Percentiles rank a stretch among this genome's conserved stretches.
phyloP scores from a whole-genome alignment of 2,113 vertebrate species.

The Psammodynastes pulverulentus region DNA sequence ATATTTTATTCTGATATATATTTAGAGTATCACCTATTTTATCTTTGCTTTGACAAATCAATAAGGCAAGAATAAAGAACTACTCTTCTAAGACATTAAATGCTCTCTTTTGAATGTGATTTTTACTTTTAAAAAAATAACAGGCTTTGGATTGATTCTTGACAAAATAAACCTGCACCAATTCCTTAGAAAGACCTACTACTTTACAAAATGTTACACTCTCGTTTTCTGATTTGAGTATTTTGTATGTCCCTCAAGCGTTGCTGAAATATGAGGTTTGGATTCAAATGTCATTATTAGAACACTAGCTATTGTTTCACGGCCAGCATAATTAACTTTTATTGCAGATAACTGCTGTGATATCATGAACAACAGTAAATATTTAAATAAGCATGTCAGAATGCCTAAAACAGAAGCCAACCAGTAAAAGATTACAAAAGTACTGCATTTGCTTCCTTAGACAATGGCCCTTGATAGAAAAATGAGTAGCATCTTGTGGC shows the following conservation, averaged over 20 bases:
- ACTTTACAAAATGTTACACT: neutral
- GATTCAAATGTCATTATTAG: slow-evolving; percentile 23
- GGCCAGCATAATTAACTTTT: slow-evolving; percentile 51
- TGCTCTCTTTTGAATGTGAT: slow-evolving; percentile 40
- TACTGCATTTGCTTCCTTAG: slow-evolving; percentile 22
- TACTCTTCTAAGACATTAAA: slow-evolving; percentile 13
- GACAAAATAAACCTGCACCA: slow-evolving; percentile 52
- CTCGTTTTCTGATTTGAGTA: neutral
- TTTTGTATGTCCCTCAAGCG: neutral
- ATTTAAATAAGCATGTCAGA: slow-evolving; percentile 35
- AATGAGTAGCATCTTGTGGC: neutral
- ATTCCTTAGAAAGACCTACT: slow-evolving; percentile 28
- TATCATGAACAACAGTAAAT: slow-evolving; percentile 37
- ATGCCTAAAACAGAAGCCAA: slow-evolving; percentile 29
- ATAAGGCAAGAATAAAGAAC: slow-evolving; percentile 42
- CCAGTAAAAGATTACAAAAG: slow-evolving; percentile 26
- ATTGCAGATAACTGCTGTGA: slow-evolving; percentile 40
- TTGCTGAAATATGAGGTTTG: neutral
- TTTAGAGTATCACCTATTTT: slow-evolving; percentile 35
- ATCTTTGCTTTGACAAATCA: slow-evolving; percentile 31
- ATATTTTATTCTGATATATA: slow-evolving; percentile 14
- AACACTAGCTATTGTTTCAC: slow-evolving; percentile 19
- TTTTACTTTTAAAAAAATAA: slow-evolving; percentile 45
- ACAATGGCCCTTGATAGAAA: slow-evolving; percentile 33
- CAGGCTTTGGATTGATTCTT: slow-evolving; percentile 38